A percentile compares a stretch with the other conserved stretches of the same genome.
Conservation (phyloP, 2,113 vertebrate species). For the Chloebia gouldiae region DNA sequence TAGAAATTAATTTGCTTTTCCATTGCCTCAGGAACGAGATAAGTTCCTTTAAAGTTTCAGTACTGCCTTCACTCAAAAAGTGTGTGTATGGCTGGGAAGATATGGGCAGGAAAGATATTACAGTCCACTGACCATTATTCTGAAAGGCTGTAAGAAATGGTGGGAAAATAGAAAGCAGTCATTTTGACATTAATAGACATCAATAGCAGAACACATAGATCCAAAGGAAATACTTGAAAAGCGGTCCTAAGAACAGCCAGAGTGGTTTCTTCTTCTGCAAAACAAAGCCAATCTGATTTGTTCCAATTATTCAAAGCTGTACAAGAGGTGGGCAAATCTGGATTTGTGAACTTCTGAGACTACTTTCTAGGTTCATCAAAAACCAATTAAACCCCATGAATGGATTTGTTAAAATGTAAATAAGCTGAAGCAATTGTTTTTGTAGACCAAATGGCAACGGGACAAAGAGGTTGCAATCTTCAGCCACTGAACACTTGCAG, state of each 20-base stretch:
- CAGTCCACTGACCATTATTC: neutral
- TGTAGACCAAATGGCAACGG: neutral
- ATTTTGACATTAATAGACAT: slow-evolving; percentile 66
- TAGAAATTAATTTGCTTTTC: neutral
- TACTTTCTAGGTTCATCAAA: neutral
- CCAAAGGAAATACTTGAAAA: slow-evolving; percentile 60
- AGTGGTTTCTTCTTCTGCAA: neutral
- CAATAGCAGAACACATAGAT: slow-evolving; percentile 52
- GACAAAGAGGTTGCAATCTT: neutral
- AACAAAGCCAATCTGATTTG: neutral
- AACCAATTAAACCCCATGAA: neutral
- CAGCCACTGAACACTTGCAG: neutral
- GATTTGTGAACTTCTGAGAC: neutral
- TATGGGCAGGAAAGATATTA: neutral
- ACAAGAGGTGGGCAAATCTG: neutral
- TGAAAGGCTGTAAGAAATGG: neutral
- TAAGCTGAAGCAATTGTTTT: neutral
- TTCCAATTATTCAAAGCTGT: slow-evolving; percentile 5
- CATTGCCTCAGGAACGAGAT: neutral
- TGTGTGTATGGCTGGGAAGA: neutral
- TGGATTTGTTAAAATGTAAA: neutral
- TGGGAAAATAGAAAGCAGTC: slow-evolving; percentile 33
- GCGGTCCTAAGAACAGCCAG: neutral
- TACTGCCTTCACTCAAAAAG: neutral
- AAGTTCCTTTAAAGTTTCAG: neutral